Percentiles rank a stretch among this genome's conserved stretches.
phyloP scores from a whole-genome alignment of 2,797 vertebrate species.

The Girardinus metallicus region DNA sequence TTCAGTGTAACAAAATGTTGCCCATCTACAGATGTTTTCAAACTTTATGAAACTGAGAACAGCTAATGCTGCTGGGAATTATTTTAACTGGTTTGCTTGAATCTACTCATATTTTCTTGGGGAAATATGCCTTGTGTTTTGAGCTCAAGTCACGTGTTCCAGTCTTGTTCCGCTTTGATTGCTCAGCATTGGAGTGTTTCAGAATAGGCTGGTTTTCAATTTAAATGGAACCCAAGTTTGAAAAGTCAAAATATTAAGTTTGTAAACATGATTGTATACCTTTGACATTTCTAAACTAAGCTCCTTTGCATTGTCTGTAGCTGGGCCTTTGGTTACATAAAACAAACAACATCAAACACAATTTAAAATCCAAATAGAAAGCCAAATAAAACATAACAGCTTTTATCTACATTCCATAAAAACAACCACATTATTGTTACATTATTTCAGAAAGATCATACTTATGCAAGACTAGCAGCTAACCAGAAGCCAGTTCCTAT shows the following conservation, averaged over 20 bases:
- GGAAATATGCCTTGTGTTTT: background rate
- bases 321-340: background rate
- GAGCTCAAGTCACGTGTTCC: background rate
- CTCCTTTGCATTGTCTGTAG: background rate
- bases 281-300: background rate
- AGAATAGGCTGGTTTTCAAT: background rate
- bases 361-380: background rate
- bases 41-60: background rate
- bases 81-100: background rate
- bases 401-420: background rate
- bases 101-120: background rate
- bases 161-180: background rate
- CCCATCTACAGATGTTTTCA: background rate
- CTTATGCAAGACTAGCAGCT: background rate
- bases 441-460: background rate
- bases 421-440: background rate
- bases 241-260: background rate
- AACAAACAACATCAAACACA: background rate
- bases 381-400: background rate
- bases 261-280: background rate
- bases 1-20: no score
- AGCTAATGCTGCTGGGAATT: background rate
- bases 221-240: background rate
- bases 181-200: background rate
- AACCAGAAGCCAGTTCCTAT: background rate